Conservation (phyloP, 2,888 invertebrate genomes). For the Celastrina argiolus region DNA sequence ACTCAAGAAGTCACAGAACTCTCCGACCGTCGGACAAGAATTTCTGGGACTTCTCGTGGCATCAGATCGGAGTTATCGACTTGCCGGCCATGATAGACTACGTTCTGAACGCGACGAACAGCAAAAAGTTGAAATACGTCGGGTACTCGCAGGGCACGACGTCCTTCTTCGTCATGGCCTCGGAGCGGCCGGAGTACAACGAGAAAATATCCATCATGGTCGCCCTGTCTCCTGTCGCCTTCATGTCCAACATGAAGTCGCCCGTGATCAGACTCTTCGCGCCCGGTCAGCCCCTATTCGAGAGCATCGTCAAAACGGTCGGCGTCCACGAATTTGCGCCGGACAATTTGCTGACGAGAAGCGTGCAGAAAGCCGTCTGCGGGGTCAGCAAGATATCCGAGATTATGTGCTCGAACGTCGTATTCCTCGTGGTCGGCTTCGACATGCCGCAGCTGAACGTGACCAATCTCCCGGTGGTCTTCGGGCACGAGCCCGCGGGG, state of each 20-base stretch:
- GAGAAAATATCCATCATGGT: slow-evolving; percentile 72
- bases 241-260: slow-evolving; percentile 56
- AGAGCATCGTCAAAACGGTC: slow-evolving; percentile 48
- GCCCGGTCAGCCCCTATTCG: slow-evolving; percentile 42
- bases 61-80: slow-evolving; percentile 87
- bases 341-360: slow-evolving; percentile 63
- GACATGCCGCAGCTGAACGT: slow-evolving; percentile 77
- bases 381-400: slow-evolving; percentile 58
- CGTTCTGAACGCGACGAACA: slow-evolving; percentile 71
- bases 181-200: slow-evolving; percentile 74
- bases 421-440: slow-evolving; percentile 79
- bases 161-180: slow-evolving; percentile 76
- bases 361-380: slow-evolving; percentile 64
- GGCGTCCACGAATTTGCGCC: slow-evolving; percentile 82
- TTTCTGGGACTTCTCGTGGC: slow-evolving; percentile 87
- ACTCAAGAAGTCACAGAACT: slow-evolving; percentile 74
- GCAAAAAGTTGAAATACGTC: slow-evolving; percentile 78
- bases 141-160: slow-evolving; percentile 86
- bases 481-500: slow-evolving; percentile 75
- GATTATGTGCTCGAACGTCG: slow-evolving; percentile 75
- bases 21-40: slow-evolving; percentile 51
- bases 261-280: slow-evolving; percentile 52
- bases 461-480: slow-evolving; percentile 74
- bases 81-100: slow-evolving; percentile 88
- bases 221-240: slow-evolving; percentile 79